Evolutionary conservation across 2,113 vertebrate species (phyloP).

Genomic region (Cyprinodon tularosa): DNA sequence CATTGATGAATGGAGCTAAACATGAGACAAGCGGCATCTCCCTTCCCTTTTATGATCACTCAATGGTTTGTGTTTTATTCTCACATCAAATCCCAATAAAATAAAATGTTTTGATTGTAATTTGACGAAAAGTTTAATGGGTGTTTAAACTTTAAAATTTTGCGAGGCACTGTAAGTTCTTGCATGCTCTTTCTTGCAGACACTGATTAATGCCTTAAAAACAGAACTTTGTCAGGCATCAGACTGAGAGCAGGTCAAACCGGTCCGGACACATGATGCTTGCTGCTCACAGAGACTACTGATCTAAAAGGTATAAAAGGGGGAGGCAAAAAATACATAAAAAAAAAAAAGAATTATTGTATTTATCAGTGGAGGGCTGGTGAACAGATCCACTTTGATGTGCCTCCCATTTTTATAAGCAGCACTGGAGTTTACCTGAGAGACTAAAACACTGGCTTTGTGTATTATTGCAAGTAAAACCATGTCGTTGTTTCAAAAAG

Average conservation of each 20-base stretch:
- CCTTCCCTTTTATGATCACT: too few relatives aligned
- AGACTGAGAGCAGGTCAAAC: constrained; percentile 27
- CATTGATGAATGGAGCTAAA: too few relatives aligned
- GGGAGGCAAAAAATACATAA: background rate
- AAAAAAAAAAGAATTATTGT: constrained; percentile 3
- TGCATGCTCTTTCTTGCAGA: constrained; percentile 34
- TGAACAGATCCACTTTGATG: constrained; percentile 63
- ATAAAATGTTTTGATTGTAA: background rate
- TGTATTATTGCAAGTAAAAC: constrained; percentile 8
- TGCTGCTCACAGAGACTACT: constrained; percentile 29
- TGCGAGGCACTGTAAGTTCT: background rate
- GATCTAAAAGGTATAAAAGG: constrained; percentile 47
- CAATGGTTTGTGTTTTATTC: background rate
- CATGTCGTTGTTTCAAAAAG: constrained; percentile 12
- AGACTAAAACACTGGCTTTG: constrained; percentile 26
- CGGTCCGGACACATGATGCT: constrained; percentile 10
- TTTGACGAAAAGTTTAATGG: background rate
- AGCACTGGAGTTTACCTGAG: constrained; percentile 42
- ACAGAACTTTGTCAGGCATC: constrained; percentile 23
- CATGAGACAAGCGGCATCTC: too few relatives aligned
- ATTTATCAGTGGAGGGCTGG: constrained; percentile 55
- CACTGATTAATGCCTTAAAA: constrained; percentile 72
- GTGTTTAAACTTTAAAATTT: too few relatives aligned
- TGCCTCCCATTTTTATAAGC: constrained; percentile 46
- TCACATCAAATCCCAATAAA: background rate